Conservation (phyloP, 2,797 vertebrate genomes). For the Anisognathus igniventris region DNA sequence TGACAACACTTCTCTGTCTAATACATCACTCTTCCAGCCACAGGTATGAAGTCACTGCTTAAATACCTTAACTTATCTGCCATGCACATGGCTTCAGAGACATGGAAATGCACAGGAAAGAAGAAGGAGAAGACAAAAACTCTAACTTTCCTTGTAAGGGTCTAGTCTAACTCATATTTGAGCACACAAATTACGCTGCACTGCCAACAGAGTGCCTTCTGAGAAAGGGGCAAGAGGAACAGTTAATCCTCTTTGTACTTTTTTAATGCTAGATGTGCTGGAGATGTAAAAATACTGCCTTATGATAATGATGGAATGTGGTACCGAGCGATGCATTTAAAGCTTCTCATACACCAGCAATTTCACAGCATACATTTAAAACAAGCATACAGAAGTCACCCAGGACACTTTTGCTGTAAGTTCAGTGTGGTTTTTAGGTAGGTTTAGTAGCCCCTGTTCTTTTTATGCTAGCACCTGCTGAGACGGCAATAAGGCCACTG, state of each 20-base stretch:
- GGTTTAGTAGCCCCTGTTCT: background rate
- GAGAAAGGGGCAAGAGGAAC: background rate
- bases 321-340: constrained; percentile 26
- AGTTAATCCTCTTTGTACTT: background rate
- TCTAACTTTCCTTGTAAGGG: background rate
- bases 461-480: background rate
- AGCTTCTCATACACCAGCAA: constrained; percentile 46
- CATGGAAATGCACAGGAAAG: background rate
- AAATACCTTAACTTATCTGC: background rate
- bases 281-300: constrained; percentile 1
- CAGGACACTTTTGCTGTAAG: background rate
- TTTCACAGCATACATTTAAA: constrained; percentile 26
- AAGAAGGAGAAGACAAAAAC: background rate
- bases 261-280: background rate
- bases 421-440: background rate
- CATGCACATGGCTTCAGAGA: background rate
- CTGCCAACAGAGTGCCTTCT: background rate
- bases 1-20: background rate
- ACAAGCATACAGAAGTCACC: constrained; percentile 12
- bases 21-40: background rate
- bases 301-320: constrained; percentile 44
- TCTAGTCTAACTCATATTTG: background rate
- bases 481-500: constrained; percentile 43
- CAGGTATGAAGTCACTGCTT: background rate
- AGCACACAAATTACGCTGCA: background rate